Evolutionary conservation across 2,797 vertebrate genomes (phyloP).

Genomic region (Anisognathus igniventris): DNA sequence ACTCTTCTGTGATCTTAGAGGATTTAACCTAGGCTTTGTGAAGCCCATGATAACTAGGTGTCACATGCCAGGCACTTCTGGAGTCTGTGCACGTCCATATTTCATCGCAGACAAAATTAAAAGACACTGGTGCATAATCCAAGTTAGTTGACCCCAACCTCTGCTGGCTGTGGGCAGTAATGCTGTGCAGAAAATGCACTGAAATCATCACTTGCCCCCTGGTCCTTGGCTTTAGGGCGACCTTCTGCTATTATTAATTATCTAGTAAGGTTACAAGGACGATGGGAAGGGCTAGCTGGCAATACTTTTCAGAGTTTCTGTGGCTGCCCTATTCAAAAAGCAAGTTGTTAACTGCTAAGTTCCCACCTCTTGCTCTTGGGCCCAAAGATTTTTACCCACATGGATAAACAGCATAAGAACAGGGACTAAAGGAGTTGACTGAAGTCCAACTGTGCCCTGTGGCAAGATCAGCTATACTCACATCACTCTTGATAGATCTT

Average conservation of each 20-base stretch:
- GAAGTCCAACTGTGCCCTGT: neutral
- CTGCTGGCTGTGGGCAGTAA: neutral
- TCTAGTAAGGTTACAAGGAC: neutral
- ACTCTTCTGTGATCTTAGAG: neutral
- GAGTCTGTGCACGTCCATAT: neutral
- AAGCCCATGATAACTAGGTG: neutral
- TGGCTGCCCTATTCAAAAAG: neutral
- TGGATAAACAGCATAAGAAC: neutral
- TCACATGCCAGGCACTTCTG: neutral
- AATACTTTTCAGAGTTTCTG: neutral
- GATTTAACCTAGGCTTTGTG: constrained; percentile 12
- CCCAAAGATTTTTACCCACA: neutral
- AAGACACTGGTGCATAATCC: neutral
- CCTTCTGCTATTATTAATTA: neutral
- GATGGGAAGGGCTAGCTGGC: neutral
- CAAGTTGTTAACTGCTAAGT: neutral
- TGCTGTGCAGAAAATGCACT: neutral
- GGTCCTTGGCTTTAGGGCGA: neutral
- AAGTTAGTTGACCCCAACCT: neutral
- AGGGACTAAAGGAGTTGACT: neutral
- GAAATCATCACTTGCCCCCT: neutral
- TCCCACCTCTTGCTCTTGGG: neutral
- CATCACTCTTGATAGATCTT: neutral
- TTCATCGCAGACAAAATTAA: constrained; percentile 3
- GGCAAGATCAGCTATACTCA: neutral